Evolutionary conservation across 2,113 vertebrate species (phyloP).

Genomic region (Centropristis striata): DNA sequence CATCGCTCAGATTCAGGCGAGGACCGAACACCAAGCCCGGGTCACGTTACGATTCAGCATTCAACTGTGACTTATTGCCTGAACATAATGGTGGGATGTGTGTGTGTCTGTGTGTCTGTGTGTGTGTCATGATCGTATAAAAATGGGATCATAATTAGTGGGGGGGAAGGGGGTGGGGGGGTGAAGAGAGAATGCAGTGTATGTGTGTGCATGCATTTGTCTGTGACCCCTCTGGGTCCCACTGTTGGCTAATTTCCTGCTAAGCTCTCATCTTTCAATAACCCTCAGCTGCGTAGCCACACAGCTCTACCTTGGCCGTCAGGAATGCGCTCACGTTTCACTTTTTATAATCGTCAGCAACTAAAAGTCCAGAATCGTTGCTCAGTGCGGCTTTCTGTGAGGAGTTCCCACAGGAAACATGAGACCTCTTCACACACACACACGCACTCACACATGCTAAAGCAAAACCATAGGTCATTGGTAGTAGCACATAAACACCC

Average conservation of each 20-base stretch:
- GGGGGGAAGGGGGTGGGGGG: not conserved
- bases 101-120: no score
- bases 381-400: conserved; percentile 53
- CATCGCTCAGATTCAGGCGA: conserved; percentile 12
- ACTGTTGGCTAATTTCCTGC: conserved; percentile 54
- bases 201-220: conserved; percentile 21
- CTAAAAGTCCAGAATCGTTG: conserved; percentile 59
- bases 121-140: conserved; percentile 10
- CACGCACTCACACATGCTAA: conserved; percentile 53
- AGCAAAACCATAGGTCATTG: conserved; percentile 65
- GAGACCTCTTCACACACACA: conserved; percentile 50
- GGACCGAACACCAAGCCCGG: not conserved
- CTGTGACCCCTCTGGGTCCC: conserved; percentile 38
- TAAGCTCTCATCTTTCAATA: conserved; percentile 70
- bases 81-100: conserved; percentile 10
- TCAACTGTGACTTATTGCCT: conserved; percentile 25
- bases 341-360: conserved; percentile 80
- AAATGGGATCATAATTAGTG: conserved; percentile 16
- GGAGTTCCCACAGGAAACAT: conserved; percentile 77
- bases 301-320: conserved; percentile 61
- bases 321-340: conserved; percentile 85
- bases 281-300: conserved; percentile 78
- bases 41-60: conserved; percentile 5
- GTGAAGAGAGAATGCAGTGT: not conserved
- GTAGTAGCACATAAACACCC: conserved; percentile 65